Conservation (phyloP, 2,888 invertebrate genomes). For the Autographa pulchrina region DNA sequence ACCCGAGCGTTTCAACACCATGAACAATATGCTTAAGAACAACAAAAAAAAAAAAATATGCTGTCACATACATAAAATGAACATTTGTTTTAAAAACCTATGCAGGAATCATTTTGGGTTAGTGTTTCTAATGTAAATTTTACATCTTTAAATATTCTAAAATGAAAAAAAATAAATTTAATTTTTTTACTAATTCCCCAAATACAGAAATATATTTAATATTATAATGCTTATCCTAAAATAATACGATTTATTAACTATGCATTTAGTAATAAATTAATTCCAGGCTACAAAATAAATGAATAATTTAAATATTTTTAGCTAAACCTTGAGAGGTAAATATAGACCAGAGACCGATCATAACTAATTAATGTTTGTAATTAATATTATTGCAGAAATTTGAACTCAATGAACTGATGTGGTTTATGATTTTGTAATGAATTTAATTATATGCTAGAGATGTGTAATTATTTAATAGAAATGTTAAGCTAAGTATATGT, state of each 20-base stretch:
- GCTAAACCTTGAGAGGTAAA: slow-evolving; percentile 16
- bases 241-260: background rate
- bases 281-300: background rate
- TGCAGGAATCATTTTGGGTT: too few relatives aligned
- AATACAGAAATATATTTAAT: background rate
- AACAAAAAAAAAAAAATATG: too few relatives aligned
- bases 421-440: background rate
- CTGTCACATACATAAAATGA: too few relatives aligned
- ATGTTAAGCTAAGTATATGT: background rate
- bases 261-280: slow-evolving; percentile 1
- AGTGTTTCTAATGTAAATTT: too few relatives aligned
- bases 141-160: too few relatives aligned
- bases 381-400: background rate
- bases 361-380: slow-evolving; percentile 18
- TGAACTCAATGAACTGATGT: slow-evolving; percentile 8
- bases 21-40: too few relatives aligned
- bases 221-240: background rate
- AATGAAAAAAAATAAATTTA: background rate
- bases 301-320: slow-evolving; percentile 2
- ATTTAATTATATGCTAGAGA: background rate
- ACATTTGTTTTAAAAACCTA: too few relatives aligned
- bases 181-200: background rate
- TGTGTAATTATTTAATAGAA: background rate
- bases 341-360: slow-evolving; percentile 6
- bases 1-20: too few relatives aligned